Evolutionary conservation across 2,797 vertebrate species (phyloP).

Genomic region (Melanotaenia boesemani): DNA sequence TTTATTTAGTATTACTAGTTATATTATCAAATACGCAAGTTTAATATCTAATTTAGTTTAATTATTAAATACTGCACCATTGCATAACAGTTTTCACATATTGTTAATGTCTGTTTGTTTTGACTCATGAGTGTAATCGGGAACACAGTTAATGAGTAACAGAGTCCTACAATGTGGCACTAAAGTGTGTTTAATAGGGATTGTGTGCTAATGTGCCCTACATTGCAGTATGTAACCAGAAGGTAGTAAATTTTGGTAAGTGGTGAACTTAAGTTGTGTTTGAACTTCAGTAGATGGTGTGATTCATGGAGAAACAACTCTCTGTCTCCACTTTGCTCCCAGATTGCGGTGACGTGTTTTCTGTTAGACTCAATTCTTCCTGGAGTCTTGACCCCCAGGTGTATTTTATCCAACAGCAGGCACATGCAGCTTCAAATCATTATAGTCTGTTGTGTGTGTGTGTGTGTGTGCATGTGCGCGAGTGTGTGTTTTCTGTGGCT

Average conservation of each 20-base stretch:
- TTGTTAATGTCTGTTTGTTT: conserved; percentile 11
- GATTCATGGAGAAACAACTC: conserved; percentile 31
- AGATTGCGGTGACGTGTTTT: conserved; percentile 41
- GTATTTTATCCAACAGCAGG: conserved; percentile 61
- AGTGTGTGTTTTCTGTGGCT: conserved; percentile 45
- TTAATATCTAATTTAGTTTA: not conserved
- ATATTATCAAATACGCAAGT: too few relatives aligned
- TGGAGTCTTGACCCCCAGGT: conserved; percentile 53
- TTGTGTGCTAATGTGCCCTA: conserved; percentile 11
- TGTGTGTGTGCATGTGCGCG: conserved; percentile 10
- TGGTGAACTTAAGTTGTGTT: conserved; percentile 34
- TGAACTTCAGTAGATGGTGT: conserved; percentile 18
- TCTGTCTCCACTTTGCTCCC: conserved; percentile 39
- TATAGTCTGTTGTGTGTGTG: conserved; percentile 18
- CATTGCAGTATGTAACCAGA: conserved; percentile 39
- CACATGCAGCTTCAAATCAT: conserved; percentile 54
- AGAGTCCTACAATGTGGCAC: not conserved
- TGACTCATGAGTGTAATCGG: conserved; percentile 20
- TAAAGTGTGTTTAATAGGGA: conserved; percentile 31
- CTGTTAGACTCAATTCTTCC: conserved; percentile 45
- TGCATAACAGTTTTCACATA: not conserved
- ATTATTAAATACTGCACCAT: conserved; percentile 4
- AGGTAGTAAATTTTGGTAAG: conserved; percentile 34
- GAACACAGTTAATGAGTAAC: conserved; percentile 37
- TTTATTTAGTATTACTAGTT: too few relatives aligned